A percentile compares a stretch with the other conserved stretches of the same genome.
These are phyloP conservation scores for Sycobia sp. DNA, from an alignment of 1,140 invertebrate genomes.

Conservation along the genomic window DNA sequence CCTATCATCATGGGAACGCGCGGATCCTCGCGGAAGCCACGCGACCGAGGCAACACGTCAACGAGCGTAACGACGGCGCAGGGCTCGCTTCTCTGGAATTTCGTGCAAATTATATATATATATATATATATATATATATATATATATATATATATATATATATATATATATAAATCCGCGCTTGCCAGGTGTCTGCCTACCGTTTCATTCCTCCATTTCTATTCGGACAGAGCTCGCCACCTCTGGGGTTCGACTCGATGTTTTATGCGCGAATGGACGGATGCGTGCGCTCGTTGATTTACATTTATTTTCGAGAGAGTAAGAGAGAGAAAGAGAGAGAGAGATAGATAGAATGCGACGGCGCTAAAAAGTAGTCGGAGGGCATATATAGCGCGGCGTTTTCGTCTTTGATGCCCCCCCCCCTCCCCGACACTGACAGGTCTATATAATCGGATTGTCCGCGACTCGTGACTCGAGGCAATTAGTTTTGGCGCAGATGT, in stretches of 20 bases:
- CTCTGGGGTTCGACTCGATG: constrained; percentile 17
- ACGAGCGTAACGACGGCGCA: no score
- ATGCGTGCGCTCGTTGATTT: constrained; percentile 24
- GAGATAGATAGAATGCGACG: no score
- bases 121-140: no score
- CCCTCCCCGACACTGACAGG: no score
- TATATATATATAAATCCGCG: no score
- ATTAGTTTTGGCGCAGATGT: not conserved
- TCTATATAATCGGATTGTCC: constrained; percentile 4
- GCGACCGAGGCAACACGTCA: no score
- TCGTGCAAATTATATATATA: no score
- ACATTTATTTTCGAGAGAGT: constrained; percentile 27
- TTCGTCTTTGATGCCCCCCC: constrained; percentile 4
- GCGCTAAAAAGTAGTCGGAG: constrained; percentile 24
- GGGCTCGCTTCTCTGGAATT: no score
- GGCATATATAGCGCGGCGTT: not conserved
- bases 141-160: no score
- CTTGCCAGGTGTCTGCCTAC: constrained; percentile 35
- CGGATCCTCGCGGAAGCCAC: no score
- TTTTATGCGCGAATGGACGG: constrained; percentile 23
- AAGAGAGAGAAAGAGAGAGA: no score
- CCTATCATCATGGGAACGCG: no score
- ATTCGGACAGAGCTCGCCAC: not conserved
- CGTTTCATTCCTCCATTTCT: constrained; percentile 19
- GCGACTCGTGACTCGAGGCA: not conserved